Evolutionary conservation across 2,113 vertebrate genomes (phyloP).

Genomic region (Mola mola): DNA sequence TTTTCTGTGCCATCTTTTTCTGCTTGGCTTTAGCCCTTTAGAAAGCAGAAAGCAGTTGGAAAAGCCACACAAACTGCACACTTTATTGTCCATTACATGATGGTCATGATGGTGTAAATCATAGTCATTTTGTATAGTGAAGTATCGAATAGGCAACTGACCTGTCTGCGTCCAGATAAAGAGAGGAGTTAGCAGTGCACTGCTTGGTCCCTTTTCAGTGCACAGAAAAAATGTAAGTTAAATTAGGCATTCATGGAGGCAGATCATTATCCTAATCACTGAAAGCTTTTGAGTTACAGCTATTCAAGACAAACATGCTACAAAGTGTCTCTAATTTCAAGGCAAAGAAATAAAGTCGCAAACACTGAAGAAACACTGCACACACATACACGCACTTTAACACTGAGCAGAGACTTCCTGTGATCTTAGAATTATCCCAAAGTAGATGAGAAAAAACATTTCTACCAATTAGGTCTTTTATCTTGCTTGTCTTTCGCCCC

Average conservation of each 20-base stretch:
- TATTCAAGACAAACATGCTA: slow-evolving; percentile 17
- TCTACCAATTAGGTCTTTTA: slow-evolving; percentile 27
- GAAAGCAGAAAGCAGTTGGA: no score
- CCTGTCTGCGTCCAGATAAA: neutral
- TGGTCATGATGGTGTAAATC: neutral
- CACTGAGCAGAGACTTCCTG: slow-evolving; percentile 13
- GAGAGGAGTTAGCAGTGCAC: neutral
- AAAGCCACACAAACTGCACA: no score
- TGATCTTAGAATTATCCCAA: slow-evolving; percentile 20
- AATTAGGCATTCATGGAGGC: slow-evolving; percentile 35
- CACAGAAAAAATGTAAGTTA: slow-evolving; percentile 25
- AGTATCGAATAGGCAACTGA: neutral
- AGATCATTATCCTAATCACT: slow-evolving; percentile 53
- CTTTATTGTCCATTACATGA: no score
- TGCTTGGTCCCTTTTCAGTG: slow-evolving; percentile 4
- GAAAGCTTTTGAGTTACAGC: slow-evolving; percentile 34
- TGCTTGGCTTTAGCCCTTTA: no score
- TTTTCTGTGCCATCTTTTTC: no score
- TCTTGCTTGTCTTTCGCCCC: neutral
- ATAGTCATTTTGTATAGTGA: slow-evolving; percentile 4
- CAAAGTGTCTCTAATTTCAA: slow-evolving; percentile 9
- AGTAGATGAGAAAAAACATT: slow-evolving; percentile 27
- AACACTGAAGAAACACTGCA: neutral
- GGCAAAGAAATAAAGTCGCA: slow-evolving; percentile 5
- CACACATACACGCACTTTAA: slow-evolving; percentile 3